Evolutionary conservation across 2,797 vertebrate species (phyloP), one percentile per base, ranked within the genome.

Genomic region (Mormyrops boulengeri): DNA sequence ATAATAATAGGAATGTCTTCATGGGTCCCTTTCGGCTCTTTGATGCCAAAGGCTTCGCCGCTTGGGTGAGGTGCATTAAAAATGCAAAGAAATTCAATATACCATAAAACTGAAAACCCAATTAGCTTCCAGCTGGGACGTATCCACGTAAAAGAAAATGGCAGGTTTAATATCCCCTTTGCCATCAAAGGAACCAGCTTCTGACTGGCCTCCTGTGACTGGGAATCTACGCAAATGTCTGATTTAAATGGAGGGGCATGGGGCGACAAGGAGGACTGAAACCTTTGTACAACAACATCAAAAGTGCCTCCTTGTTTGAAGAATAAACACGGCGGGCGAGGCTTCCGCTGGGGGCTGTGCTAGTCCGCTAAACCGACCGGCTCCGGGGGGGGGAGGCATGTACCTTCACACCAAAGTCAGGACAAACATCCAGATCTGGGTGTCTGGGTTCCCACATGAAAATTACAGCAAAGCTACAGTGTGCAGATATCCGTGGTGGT

Each of bases 261-360:
- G 77, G 90, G 88, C 85, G 89, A 77, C 34, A 73, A 84, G 26
- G 26, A 53, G 88, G 62, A 91, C 38, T 88, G 90, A 92, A 93
- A 91, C 91, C 92, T 95, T 95, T 95, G 92, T 94, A 94, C 92
- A 92, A 90, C 87, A 94, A 95, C 93, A 94, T 95, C 94, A 95
- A 95, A 95, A 91, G 87, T 77, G 89, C 88, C 85, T 92, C 89
- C 90, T 88, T 89, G 84, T 93, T 93, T 92, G 92, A 93, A 92
- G 91, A 92, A 91, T 88, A 90, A 90, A 91, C 90, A 91, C 55
- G 62, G 26, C 88, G 87, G 90, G 86, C 91, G 66, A 90, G 92
- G 93, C 91, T 92, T 91, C 86, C 62, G 85, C 26, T 87, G 44
- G 19, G 30, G 62, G 50, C 85, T 89, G 89, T 91, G 86, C 47